phyloP scores from a whole-genome alignment of 2,888 invertebrate species.

The Drosophila quinaria region DNA sequence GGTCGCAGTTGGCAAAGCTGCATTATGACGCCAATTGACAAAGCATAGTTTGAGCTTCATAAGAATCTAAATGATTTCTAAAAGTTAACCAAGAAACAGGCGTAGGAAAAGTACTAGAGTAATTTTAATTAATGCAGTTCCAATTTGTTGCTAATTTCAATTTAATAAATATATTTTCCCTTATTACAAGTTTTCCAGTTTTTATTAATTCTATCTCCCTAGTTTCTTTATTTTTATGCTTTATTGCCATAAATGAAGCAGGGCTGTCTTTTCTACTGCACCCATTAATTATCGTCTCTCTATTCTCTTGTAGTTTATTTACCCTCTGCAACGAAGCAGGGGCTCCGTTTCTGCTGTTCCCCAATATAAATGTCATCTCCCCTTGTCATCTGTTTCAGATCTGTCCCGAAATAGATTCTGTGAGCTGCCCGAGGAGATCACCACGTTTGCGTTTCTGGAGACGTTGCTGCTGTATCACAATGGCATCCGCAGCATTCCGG shows the following conservation, averaged over 20 bases:
- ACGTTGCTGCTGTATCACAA: conserved; percentile 94
- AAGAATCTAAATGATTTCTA: too few species aligned
- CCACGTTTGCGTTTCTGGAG: conserved; percentile 95
- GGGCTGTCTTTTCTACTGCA: background rate
- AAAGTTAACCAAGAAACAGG: too few species aligned
- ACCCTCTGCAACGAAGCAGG: background rate
- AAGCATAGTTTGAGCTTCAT: too few species aligned
- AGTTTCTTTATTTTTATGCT: background rate
- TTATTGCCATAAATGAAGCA: background rate
- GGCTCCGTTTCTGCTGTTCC: conserved; percentile 8
- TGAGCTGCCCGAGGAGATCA: conserved; percentile 96
- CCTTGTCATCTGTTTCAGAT: conserved; percentile 87
- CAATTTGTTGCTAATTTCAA: background rate
- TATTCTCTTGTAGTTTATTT: background rate
- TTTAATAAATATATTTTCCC: background rate
- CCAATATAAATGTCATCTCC: conserved; percentile 50
- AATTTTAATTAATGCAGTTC: too few species aligned
- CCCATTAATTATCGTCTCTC: background rate
- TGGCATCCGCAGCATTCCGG: conserved; percentile 94
- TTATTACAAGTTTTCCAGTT: background rate
- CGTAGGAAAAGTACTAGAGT: too few species aligned
- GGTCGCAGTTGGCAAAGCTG: too few species aligned
- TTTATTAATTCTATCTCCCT: background rate
- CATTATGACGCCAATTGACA: too few species aligned
- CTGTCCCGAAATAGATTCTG: conserved; percentile 94